Evolutionary conservation across 2,888 invertebrate genomes (phyloP).

Genomic region (Morpho deidamia): DNA sequence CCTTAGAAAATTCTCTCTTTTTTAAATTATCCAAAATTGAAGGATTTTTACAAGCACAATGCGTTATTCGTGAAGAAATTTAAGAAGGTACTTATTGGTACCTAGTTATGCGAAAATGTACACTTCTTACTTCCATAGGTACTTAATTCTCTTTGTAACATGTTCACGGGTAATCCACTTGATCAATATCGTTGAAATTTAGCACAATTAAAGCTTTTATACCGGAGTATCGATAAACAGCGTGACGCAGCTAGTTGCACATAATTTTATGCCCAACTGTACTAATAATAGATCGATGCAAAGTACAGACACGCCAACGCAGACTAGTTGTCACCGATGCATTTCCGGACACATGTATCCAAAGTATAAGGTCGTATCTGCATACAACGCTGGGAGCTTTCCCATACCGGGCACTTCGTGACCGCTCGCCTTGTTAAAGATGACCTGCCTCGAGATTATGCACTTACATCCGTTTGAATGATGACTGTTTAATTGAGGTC

Average conservation of each 20-base stretch:
- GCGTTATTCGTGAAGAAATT: no score
- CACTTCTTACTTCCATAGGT: no score
- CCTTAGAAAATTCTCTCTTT: no score
- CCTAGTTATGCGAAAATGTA: no score
- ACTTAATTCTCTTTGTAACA: no score
- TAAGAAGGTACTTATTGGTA: no score
- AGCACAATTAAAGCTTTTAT: no score
- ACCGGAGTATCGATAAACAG: no score
- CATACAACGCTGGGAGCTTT: conserved; percentile 70
- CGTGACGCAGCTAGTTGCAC: background rate
- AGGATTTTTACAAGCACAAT: no score
- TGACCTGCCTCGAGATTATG: conserved; percentile 71
- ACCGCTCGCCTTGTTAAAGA: conserved; percentile 73
- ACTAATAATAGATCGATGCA: conserved; percentile 9
- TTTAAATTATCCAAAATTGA: no score
- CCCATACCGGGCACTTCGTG: conserved; percentile 74
- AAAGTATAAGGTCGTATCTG: conserved; percentile 55
- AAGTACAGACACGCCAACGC: conserved; percentile 14
- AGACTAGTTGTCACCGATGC: conserved; percentile 16
- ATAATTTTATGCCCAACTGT: background rate
- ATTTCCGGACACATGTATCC: conserved; percentile 16
- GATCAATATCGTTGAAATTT: no score
- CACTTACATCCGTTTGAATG: conserved; percentile 70
- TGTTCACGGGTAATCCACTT: no score
- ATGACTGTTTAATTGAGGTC: conserved; percentile 72